Conservation (phyloP, 2,797 vertebrate species). For the Tauraco hartlaubi region DNA sequence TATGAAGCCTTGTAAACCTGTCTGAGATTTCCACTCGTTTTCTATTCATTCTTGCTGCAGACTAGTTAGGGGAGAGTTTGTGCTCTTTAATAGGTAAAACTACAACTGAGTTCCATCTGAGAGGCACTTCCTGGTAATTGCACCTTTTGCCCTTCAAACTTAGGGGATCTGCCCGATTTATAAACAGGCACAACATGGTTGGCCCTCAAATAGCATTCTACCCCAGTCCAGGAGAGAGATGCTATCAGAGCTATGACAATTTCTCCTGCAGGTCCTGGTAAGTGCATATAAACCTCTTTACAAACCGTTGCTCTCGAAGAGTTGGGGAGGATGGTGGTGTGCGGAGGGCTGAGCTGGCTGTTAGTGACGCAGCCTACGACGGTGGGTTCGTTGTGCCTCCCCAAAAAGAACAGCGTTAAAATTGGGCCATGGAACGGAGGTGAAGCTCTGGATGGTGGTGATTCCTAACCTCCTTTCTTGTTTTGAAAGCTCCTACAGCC, state of each 20-base stretch:
- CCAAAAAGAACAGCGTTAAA: background rate
- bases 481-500: conserved; percentile 78
- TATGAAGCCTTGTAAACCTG: conserved; percentile 42
- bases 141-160: conserved; percentile 37
- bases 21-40: fast-evolving
- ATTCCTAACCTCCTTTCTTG: background rate
- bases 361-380: background rate
- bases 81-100: background rate
- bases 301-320: background rate
- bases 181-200: conserved; percentile 85
- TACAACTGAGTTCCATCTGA: background rate
- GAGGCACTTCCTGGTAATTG: conserved; percentile 1
- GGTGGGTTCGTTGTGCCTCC: background rate
- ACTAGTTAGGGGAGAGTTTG: background rate
- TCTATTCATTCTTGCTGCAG: background rate
- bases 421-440: fast-evolving
- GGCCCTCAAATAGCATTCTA: conserved; percentile 87
- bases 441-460: background rate
- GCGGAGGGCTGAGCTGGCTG: background rate
- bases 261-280: conserved; percentile 89
- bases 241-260: conserved; percentile 88
- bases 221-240: conserved; percentile 83
- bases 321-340: background rate
- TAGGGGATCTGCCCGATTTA: conserved; percentile 82
- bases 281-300: conserved; percentile 1